Base-by-base conservation (phyloP, 1,140 invertebrate genomes). In the Melipona quadrifasciata region DNA sequence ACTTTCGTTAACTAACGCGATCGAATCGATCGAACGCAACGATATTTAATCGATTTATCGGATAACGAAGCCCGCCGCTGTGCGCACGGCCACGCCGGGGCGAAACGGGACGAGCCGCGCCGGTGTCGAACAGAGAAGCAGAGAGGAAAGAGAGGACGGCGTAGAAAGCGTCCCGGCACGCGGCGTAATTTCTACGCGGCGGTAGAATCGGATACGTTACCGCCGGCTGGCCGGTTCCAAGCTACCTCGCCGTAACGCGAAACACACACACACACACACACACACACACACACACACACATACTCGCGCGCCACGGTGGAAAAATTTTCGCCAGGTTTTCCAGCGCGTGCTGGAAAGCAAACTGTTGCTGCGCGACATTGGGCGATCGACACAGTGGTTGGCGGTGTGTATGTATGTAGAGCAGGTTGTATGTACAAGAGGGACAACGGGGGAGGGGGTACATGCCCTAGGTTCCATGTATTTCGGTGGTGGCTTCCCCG, bases 301-400 rank as follows among this genome's bases (percentile, higher is more conserved):
- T 5, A 0, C 34, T 2, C 39, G 39, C 39, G 24, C 39, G 14
- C 17, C 27, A 47, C 3, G 1, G 77, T 47, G 24, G 39, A 51
- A 83, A 85, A 78, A 85, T 83, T 58, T 68, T 65, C 74, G 47
- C n/a, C 57, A 57, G 24, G 19, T 82, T 85, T 85, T 73, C 78
- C 83, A 47, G 76, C 82, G 74, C 57, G 82, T 74, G 73, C 78
- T 57, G 61, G 55, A 34, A 8, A 27, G 87, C 87, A 88, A 88
- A 84, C 82, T 88, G 82, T 87, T 86, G 74, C 82, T 83, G 74
- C 73, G 82, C 57, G 87, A 85, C 87, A 87, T 87, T 80, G 86
- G 67, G 67, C 86, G 81, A 85, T 87, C 86, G 82, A 80, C 74
- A 61, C 39, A n/a, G 58, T n/a, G 14, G 79, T 47, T 47, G 8